Conservation (phyloP, 2,797 vertebrate species). For the Myotis pilosus region DNA sequence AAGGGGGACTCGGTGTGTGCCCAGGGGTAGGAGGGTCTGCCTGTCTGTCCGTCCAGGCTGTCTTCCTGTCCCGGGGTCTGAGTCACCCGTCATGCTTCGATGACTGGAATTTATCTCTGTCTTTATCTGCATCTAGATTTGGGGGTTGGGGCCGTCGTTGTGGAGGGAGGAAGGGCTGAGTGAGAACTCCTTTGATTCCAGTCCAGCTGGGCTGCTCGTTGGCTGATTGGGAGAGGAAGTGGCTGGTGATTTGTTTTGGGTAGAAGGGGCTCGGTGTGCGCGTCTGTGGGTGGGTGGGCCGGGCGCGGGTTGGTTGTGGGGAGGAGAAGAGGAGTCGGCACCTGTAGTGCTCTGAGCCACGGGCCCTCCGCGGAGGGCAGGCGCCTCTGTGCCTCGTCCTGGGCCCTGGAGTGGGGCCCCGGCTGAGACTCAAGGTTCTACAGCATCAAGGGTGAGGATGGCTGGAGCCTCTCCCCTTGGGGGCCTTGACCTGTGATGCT, state of each 20-base stretch:
- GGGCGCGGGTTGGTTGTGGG: background rate
- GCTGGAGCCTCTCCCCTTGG: background rate
- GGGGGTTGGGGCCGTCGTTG: background rate
- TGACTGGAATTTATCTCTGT: conserved; percentile 63
- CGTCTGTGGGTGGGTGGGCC: background rate
- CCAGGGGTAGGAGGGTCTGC: background rate
- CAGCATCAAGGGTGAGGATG: background rate
- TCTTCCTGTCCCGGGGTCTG: conserved; percentile 52
- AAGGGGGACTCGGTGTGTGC: background rate
- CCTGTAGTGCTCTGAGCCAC: background rate
- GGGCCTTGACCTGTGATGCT: background rate
- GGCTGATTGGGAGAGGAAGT: conserved; percentile 62
- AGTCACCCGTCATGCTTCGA: conserved; percentile 55
- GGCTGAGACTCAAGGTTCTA: background rate
- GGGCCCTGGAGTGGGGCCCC: background rate
- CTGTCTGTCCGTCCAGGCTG: background rate
- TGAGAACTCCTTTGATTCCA: conserved; percentile 57
- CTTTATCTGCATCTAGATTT: conserved; percentile 60
- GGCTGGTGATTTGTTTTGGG: conserved; percentile 49
- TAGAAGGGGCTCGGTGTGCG: background rate
- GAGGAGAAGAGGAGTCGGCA: background rate
- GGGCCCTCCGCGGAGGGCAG: background rate
- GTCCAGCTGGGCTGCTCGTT: background rate
- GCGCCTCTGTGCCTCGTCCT: background rate
- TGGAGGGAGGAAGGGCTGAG: conserved; percentile 41